Base-by-base conservation (phyloP, 2,888 invertebrate species). In the Phortica magna region DNA sequence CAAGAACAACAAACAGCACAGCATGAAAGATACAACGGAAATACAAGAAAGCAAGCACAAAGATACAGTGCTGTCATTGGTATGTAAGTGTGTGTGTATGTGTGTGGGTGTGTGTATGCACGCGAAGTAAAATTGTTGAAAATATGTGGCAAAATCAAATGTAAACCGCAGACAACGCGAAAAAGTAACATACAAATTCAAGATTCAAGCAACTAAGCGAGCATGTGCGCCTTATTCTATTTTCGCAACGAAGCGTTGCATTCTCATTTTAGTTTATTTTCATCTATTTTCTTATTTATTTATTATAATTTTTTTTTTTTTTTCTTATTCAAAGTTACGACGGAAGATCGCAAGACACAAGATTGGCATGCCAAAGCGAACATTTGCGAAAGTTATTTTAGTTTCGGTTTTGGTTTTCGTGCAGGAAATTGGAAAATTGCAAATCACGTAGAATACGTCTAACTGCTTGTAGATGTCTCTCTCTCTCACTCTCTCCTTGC, bases 391-490 rank as follows among this genome's bases (percentile, higher is more conserved):
- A 77, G 65, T 88, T 81, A 81, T 84, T 83, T 84, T 85, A 72
- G 43, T 74, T 65, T 70, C n/a, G 61, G 7, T 42, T 22, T 42
- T 82, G 53, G 78, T 53, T 71, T 55, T 9, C 77, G 61, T 61
- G 78, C 75, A 75, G 83, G 80, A 82, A 87, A 87, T 89, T 84
- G 88, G 82, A 82, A 87, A 89, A 86, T 83, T 84, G 83, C 83
- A 87, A 87, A 89, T 89, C 89, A 88, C 89, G 89, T 88, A 85
- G 80, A 70, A 70, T 53, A 70, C 53, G 70, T 70, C 10, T 31
- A 31, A 31, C 31, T 67, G 70, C 19, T 19, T 48, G 48, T 48
- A 48, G 7, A 48, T 12, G 2, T 14, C 17, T 5, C 55, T 55
- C 55, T 55, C 17, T 55, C 55, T 55, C 17, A 19, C 59, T 17